Evolutionary conservation across 2,113 vertebrate species (phyloP), one percentile per base, ranked within the genome.

Genomic region (Oncorhynchus gorbuscha): DNA sequence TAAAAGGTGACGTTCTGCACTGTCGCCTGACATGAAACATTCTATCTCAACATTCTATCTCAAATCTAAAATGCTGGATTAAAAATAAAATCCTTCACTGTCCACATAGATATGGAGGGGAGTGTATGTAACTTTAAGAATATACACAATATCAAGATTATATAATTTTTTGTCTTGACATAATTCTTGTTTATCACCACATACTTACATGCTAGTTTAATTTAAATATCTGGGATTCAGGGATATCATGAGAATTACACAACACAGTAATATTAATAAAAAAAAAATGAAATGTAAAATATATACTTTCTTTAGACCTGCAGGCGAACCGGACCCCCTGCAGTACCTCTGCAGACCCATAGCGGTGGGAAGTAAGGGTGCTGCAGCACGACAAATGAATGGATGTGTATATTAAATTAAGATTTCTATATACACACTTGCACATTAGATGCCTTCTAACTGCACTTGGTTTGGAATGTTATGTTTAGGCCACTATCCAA

Each of bases 71-170:
- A 45, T 11, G 39, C 39, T 45, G 39, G 8, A 45, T 45, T 45
- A 1, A 45, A 11, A 3, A 45, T 11, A 11, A 35, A 7, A 35
- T 35, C 35, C 2, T 45, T 45, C 39, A 45, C 39, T 45, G 39
- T 45, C 39, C 9, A 45, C 39, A 45, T 45, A 45, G 1, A 9
- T 9, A 1, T 39, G 39, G 39, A 39, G 39, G 39, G 39, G 39
- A 9, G 39, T 39, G 39, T 39, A 39, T 39, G 39, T 9, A 39
- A 39, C 39, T 11, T 62, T 66, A 76, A 62, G 72, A 39, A 32
- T 45, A 74, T 70, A 77, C 26, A 49, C 13, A 83, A 67, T 67
- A 67, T 67, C 14, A 28, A 16, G 28, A 67, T 67, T 1, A 67
- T 28, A 67, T 26, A 18, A 5, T 14, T 28, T 14, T 32, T 67